Evolutionary conservation across 2,797 vertebrate genomes (phyloP).

Genomic region (Sphenopsis melanotis): DNA sequence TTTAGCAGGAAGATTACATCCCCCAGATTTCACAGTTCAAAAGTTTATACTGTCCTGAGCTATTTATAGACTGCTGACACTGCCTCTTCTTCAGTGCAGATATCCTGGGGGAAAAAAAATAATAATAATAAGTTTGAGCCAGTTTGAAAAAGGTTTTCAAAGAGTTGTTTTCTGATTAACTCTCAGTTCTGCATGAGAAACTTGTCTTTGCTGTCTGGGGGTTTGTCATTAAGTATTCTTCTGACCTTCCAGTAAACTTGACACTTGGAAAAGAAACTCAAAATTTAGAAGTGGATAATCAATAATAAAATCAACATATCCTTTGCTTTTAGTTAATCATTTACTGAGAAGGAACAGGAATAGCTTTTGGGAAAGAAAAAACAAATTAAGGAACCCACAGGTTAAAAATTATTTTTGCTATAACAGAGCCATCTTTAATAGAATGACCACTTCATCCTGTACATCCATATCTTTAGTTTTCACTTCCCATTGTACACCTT

Average conservation of each 20-base stretch:
- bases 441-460: not conserved
- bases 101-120: not conserved
- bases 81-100: conserved; percentile 30
- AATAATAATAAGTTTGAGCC: not conserved
- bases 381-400: not conserved
- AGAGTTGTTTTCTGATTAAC: not conserved
- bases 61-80: conserved; percentile 60
- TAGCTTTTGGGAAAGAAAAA: not conserved
- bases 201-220: not conserved
- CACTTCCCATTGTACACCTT: not conserved
- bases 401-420: conserved; percentile 3
- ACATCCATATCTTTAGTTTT: not conserved
- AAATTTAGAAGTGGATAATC: not conserved
- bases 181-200: not conserved
- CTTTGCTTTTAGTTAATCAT: not conserved
- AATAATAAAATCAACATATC: not conserved
- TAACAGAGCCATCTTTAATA: not conserved
- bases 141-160: not conserved
- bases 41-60: conserved; percentile 66
- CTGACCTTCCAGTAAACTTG: not conserved
- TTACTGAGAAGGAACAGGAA: not conserved
- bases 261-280: not conserved
- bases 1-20: conserved; percentile 71
- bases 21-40: conserved; percentile 69
- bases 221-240: not conserved